Evolutionary conservation across 2,888 invertebrate species (phyloP).

Genomic region (Conus canariensis): DNA sequence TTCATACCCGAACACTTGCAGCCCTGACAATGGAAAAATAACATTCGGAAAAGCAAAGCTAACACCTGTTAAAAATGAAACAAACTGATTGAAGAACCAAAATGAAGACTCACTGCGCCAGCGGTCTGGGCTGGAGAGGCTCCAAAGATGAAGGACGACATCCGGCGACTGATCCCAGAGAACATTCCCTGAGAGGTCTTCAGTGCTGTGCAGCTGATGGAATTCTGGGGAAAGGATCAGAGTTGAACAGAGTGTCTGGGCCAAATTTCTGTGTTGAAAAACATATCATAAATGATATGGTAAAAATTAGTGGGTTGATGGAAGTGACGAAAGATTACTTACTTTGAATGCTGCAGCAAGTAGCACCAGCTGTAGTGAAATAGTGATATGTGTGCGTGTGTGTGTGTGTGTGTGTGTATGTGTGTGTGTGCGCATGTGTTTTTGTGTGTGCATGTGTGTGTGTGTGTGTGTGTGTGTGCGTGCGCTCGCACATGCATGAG

Average conservation of each 20-base stretch:
- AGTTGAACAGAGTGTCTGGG: too few relatives aligned
- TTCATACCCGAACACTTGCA: too few relatives aligned
- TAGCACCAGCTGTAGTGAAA: not conserved
- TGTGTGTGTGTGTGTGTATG: not conserved
- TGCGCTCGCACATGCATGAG: too few relatives aligned
- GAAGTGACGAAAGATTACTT: too few relatives aligned
- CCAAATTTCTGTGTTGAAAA: too few relatives aligned
- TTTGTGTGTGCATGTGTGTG: not conserved
- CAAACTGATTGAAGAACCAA: too few relatives aligned
- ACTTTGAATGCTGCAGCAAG: not conserved
- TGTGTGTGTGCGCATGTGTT: too few relatives aligned
- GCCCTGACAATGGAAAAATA: too few relatives aligned
- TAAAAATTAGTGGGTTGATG: too few relatives aligned
- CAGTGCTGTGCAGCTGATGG: conserved; percentile 77
- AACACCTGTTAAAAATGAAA: too few relatives aligned
- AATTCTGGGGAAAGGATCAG: conserved; percentile 70
- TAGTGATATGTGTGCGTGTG: not conserved
- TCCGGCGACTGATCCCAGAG: conserved; percentile 90
- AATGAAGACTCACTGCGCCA: conserved; percentile 69
- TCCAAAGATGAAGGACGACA: conserved; percentile 91
- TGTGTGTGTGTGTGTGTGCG: not conserved
- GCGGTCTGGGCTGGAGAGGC: conserved; percentile 77
- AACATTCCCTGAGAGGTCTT: conserved; percentile 81
- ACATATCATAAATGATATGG: too few relatives aligned
- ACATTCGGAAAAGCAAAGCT: too few relatives aligned